These are phyloP conservation scores for Paralvinella palmiformis DNA, from an alignment of 1,140 invertebrate genomes.

Conservation along the genomic window DNA sequence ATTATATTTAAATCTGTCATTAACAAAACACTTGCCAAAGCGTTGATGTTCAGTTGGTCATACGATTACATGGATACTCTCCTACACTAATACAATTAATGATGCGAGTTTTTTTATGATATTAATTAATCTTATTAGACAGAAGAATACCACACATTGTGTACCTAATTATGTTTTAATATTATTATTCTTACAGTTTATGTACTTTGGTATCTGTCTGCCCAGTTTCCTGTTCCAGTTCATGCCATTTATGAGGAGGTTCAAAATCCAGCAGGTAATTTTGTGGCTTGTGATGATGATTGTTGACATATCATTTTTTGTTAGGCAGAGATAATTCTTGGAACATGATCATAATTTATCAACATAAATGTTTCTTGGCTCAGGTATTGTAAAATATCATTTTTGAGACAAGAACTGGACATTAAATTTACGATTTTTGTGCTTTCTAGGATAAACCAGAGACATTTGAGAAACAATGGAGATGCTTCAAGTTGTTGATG, in stretches of 20 bases:
- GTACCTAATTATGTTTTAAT: neutral
- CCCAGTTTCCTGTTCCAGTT: constrained; percentile 42
- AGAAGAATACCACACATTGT: no score
- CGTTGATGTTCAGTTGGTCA: no score
- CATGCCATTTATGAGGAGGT: constrained; percentile 37
- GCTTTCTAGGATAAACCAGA: constrained; percentile 35
- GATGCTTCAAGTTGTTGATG: constrained; percentile 36
- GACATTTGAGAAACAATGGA: constrained; percentile 34
- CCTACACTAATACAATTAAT: no score
- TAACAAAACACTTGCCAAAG: no score
- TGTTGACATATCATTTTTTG: neutral
- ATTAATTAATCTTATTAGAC: no score
- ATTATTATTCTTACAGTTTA: constrained; percentile 26
- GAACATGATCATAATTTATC: no score
- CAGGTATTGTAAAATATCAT: neutral
- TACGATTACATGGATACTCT: no score
- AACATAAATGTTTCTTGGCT: neutral
- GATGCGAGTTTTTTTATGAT: no score
- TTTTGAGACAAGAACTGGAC: no score
- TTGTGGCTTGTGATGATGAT: neutral
- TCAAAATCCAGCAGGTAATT: constrained; percentile 38
- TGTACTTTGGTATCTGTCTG: constrained; percentile 35
- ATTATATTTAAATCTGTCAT: no score
- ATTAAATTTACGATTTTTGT: no score
- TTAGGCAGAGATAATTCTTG: no score